Conservation (phyloP, 2,113 vertebrate species). For the Empidonax traillii region DNA sequence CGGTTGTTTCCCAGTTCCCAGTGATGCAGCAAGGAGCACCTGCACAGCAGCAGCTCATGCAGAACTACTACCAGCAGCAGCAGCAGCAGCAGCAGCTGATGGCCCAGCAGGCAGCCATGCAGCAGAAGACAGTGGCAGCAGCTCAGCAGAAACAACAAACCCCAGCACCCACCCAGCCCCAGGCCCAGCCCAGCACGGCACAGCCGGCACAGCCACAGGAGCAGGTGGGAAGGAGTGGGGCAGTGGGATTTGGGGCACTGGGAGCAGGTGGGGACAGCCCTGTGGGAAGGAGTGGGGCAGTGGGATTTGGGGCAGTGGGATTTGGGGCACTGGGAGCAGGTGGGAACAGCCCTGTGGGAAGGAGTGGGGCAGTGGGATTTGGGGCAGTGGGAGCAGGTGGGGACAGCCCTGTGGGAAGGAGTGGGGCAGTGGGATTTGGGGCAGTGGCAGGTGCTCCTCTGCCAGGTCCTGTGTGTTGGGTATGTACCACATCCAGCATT, state of each 20-base stretch:
- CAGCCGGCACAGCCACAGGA: conserved; percentile 43
- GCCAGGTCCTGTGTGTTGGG: not conserved
- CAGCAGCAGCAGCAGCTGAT: conserved; percentile 73
- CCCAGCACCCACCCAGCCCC: not conserved
- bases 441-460: not conserved
- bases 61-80: conserved; percentile 80
- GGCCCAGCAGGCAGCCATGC: conserved; percentile 74
- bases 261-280: too few species aligned
- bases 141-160: conserved; percentile 49
- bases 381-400: conserved; percentile 29
- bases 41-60: conserved; percentile 74
- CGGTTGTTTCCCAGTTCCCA: conserved; percentile 73
- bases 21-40: conserved; percentile 65
- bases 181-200: not conserved
- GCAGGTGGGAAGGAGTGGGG: not conserved
- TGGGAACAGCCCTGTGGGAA: not conserved
- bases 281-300: too few species aligned
- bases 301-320: not conserved
- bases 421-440: not conserved
- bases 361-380: too few species aligned
- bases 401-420: not conserved
- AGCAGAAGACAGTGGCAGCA: conserved; percentile 63
- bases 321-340: too few species aligned
- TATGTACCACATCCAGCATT: not conserved
- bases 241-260: not conserved